Evolutionary conservation across 2,797 vertebrate species (phyloP).

Genomic region (Brachyrhaphis roseni): DNA sequence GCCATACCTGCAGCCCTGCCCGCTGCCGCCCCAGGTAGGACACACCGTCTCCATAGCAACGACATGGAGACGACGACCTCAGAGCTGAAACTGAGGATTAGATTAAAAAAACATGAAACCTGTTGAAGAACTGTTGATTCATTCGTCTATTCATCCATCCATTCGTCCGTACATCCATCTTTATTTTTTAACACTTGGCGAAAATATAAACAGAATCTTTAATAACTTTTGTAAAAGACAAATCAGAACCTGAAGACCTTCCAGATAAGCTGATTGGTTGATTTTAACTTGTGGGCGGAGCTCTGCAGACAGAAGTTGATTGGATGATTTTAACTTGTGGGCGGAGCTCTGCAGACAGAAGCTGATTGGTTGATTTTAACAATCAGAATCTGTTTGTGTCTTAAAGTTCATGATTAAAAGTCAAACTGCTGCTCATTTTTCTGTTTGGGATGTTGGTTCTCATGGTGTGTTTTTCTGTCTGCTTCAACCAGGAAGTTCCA

Average conservation of each 20-base stretch:
- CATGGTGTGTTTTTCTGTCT: neutral
- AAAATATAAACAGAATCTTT: neutral
- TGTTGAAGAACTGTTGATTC: too few relatives aligned
- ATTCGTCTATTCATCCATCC: too few relatives aligned
- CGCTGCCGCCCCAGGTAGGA: conserved; percentile 90
- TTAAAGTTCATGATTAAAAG: neutral
- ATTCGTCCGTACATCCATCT: too few relatives aligned
- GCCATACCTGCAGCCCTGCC: conserved; percentile 87
- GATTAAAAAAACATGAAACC: too few relatives aligned
- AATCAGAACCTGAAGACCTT: neutral
- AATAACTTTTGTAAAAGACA: too few relatives aligned
- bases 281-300: too few relatives aligned
- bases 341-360: too few relatives aligned
- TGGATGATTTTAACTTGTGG: too few relatives aligned
- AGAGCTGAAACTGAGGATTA: too few relatives aligned
- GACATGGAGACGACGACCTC: too few relatives aligned
- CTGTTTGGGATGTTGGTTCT: neutral
- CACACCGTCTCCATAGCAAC: neutral
- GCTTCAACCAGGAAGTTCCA: conserved; percentile 83
- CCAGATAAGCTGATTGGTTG: neutral
- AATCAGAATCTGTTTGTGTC: neutral
- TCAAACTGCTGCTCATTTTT: neutral
- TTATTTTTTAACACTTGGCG: neutral
- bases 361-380: too few relatives aligned
- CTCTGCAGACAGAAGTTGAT: too few relatives aligned